A percentile compares a stretch with the other conserved stretches of the same genome.
Evolutionary conservation across 2,888 invertebrate genomes (phyloP).

Genomic region (Heliconius sara): DNA sequence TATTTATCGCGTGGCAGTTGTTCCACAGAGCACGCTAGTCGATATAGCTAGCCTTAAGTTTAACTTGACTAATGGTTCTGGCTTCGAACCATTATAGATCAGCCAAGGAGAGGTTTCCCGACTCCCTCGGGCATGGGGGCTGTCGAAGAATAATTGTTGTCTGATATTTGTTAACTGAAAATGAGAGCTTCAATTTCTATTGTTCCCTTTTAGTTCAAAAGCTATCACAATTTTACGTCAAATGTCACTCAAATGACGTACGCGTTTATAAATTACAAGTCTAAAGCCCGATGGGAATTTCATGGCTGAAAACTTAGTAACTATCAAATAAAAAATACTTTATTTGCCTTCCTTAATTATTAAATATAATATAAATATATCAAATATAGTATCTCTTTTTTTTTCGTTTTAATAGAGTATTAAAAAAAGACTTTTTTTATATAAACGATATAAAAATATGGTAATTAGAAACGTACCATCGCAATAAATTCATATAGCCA

Average conservation of each 20-base stretch:
- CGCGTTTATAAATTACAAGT: neutral
- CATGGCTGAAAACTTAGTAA: neutral
- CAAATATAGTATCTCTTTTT: neutral
- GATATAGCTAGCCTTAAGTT: conserved; percentile 58
- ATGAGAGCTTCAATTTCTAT: conserved; percentile 6
- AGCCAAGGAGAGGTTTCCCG: conserved; percentile 59
- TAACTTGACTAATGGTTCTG: conserved; percentile 72
- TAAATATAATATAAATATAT: too few species aligned
- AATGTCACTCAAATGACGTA: too few species aligned
- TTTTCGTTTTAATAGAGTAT: neutral
- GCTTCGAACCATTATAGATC: conserved; percentile 64
- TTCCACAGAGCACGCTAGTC: conserved; percentile 53
- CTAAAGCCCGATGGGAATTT: neutral
- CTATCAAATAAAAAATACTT: neutral
- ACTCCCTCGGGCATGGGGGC: conserved; percentile 57
- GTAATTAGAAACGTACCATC: neutral
- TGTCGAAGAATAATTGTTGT: conserved; percentile 56
- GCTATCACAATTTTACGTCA: neutral
- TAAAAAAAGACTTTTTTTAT: neutral
- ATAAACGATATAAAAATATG: neutral
- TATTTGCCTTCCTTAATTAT: too few species aligned
- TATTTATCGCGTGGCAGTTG: conserved; percentile 26
- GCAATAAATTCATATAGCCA: too few species aligned
- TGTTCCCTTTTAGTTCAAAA: conserved; percentile 5
- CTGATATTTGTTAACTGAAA: conserved; percentile 24